Base-by-base conservation (phyloP, 92 coral and sea anemone species). In the Actinostola sp. region DNA sequence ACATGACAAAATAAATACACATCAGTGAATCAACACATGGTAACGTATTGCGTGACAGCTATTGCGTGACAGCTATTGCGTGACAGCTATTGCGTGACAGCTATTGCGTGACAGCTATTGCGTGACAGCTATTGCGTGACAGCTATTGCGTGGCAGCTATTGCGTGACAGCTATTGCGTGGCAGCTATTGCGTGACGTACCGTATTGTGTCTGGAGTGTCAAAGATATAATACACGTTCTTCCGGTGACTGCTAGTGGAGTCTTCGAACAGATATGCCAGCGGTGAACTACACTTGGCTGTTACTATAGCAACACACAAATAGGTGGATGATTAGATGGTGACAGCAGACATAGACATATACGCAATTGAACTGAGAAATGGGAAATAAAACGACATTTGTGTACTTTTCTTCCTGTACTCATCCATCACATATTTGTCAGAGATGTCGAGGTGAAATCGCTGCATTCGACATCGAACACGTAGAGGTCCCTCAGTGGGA, bases 391-490 rank as follows among this genome's bases (percentile, higher is more conserved):
- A 13, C 15, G 0, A 48, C 21, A 8, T 14, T 8, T 26, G 63
- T 94, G 86, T 77, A 94, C 98, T 78, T 27, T 82, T 62, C 28
- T 82, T 78, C 23, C 81, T 72, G 86, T 85, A 69, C 25, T 86
- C 95, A 17, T 89, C 84, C 97, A 94, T 94, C 42, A 94, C 61
- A 33, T 72, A 86, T 65, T 89, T 85, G 44, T 82, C 87, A 20
- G 77, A 88, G 6, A 94, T 83, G 73, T 91, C 98, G 63, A 94
- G 62, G 55, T 94, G 97, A 72, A 74, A 94, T 21, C 98, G 84
- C 75, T 94, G 98, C 49, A 94, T 82, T 49, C 98, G 91, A 75
- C 97, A 88, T 9, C 98, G 89, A 34, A 94, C 97, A 46, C 98
- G 89, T 34, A 77, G 83, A 14, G 97, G 98, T 33, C 98, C 98